Conservation (phyloP, 2,797 vertebrate genomes). For the Epinephelus awoara region DNA sequence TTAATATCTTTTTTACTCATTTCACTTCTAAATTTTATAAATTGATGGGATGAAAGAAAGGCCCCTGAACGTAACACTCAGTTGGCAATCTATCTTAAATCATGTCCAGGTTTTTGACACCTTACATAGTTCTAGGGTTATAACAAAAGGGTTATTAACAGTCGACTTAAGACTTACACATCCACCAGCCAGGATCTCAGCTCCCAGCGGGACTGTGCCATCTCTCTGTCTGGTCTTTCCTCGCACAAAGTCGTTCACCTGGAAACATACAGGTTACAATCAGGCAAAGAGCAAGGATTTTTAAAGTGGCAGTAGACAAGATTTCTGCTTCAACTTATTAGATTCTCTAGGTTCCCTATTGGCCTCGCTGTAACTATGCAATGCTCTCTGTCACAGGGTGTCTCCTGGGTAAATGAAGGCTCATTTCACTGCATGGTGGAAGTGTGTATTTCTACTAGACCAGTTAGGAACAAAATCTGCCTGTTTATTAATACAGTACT, state of each 20-base stretch:
- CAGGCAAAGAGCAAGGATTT: background rate
- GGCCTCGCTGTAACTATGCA: too few species aligned
- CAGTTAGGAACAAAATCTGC: too few species aligned
- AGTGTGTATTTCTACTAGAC: too few species aligned
- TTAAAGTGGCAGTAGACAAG: background rate
- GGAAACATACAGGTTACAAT: slow-evolving; percentile 64
- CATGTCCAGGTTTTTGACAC: background rate
- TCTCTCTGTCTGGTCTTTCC: slow-evolving; percentile 89
- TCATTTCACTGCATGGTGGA: too few species aligned
- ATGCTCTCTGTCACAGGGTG: too few species aligned
- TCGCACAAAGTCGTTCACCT: slow-evolving; percentile 94
- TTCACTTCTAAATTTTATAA: background rate
- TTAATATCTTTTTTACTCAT: background rate
- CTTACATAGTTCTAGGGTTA: background rate
- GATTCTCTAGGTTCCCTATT: too few species aligned
- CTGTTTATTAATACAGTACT: too few species aligned
- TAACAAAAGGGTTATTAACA: background rate
- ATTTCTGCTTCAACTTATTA: too few species aligned
- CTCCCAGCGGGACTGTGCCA: slow-evolving; percentile 85
- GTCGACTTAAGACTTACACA: slow-evolving; percentile 86
- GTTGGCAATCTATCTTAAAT: background rate
- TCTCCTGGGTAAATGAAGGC: too few species aligned
- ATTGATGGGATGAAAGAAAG: background rate
- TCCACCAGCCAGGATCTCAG: slow-evolving; percentile 90
- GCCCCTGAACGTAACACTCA: background rate